Percentiles rank a stretch among this genome's conserved stretches.
phyloP scores from a whole-genome alignment of 2,113 vertebrate species.

The Saimiri boliviensis region DNA sequence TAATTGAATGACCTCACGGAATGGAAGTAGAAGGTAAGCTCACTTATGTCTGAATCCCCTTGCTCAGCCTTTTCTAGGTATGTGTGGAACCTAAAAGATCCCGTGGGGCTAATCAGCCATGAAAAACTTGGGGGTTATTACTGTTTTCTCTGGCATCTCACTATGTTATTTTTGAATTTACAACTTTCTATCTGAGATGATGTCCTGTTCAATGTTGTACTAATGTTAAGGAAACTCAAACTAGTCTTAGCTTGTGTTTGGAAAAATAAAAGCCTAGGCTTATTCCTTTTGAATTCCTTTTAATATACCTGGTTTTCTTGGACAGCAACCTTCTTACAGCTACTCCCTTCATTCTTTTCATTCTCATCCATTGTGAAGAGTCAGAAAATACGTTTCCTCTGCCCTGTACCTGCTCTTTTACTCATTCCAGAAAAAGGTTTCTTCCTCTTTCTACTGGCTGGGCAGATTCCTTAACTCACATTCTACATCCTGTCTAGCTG shows the following conservation, averaged over 20 bases:
- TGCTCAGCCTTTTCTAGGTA: background rate
- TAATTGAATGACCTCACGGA: background rate
- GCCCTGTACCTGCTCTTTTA: background rate
- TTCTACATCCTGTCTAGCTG: background rate
- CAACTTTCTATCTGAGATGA: background rate
- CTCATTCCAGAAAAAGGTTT: background rate
- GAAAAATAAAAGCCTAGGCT: background rate
- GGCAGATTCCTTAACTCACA: background rate
- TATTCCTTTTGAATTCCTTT: background rate
- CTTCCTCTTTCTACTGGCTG: background rate
- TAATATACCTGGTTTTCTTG: background rate
- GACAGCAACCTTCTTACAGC: background rate
- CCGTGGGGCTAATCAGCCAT: background rate
- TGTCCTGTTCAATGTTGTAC: background rate
- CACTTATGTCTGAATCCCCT: background rate
- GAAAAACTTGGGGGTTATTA: background rate
- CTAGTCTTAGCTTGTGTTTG: background rate
- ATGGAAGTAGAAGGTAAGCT: background rate
- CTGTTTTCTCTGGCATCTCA: background rate
- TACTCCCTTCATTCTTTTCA: background rate
- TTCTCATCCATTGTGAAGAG: background rate
- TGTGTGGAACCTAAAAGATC: background rate
- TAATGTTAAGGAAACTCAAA: background rate
- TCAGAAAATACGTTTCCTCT: background rate
- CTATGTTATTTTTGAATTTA: background rate